phyloP scores from a whole-genome alignment of 2,797 vertebrate species.

The Danio jaintianensis region DNA sequence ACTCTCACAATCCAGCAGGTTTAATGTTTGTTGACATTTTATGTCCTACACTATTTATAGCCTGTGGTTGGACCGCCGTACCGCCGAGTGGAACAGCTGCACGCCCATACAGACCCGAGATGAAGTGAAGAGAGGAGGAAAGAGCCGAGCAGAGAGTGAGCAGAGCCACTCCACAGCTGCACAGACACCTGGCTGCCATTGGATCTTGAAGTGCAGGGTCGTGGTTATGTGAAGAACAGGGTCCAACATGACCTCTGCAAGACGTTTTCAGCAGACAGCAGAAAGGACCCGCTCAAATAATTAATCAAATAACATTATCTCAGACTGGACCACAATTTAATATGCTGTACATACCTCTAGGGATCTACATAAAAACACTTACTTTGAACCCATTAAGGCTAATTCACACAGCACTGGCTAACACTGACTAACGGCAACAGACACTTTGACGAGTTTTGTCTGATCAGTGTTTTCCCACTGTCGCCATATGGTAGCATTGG shows the following conservation, averaged over 20 bases:
- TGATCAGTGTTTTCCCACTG: too few relatives aligned
- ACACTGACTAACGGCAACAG: too few relatives aligned
- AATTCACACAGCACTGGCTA: too few relatives aligned
- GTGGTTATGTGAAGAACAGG: conserved; percentile 39
- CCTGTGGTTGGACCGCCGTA: conserved; percentile 41
- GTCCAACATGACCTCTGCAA: not conserved
- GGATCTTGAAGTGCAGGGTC: not conserved
- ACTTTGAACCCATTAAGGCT: too few relatives aligned
- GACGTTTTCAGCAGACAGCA: not conserved
- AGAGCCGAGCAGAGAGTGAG: conserved; percentile 48
- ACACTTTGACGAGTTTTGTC: too few relatives aligned
- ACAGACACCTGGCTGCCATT: conserved; percentile 55
- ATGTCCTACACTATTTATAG: conserved; percentile 59
- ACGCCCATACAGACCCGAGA: conserved; percentile 41
- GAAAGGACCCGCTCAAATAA: conserved; percentile 1
- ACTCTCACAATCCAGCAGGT: conserved; percentile 37
- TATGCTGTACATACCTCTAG: not conserved
- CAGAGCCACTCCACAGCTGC: conserved; percentile 52
- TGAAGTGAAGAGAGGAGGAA: conserved; percentile 55
- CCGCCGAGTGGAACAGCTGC: conserved; percentile 57
- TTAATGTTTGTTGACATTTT: conserved; percentile 53
- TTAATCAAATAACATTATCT: not conserved
- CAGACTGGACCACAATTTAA: not conserved
- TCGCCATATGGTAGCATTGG: too few relatives aligned
- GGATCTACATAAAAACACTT: not conserved